These are phyloP conservation scores for Steinernema hermaphroditum DNA, from an alignment of 2,888 invertebrate genomes.

Conservation along the genomic window DNA sequence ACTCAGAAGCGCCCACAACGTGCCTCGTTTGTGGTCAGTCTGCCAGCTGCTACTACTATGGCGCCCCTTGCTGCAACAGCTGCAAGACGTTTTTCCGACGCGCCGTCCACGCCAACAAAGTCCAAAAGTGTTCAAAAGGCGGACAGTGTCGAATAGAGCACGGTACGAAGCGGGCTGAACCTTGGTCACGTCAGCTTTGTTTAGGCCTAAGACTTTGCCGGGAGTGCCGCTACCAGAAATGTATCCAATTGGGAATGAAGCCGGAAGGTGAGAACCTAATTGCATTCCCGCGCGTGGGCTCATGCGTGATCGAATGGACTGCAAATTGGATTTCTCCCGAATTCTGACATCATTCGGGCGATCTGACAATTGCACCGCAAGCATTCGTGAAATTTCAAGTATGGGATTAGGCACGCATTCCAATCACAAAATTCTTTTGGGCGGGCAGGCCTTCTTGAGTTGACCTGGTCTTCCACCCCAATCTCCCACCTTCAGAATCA, in stretches of 20 bases:
- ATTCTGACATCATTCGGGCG: no score
- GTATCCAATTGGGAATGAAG: not conserved
- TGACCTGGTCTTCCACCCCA: no score
- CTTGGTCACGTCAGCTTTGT: not conserved
- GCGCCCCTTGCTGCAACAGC: constrained; percentile 29
- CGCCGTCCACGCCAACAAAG: not conserved
- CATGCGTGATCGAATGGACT: no score
- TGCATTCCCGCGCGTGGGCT: no score
- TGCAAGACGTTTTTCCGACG: constrained; percentile 34
- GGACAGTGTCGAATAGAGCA: not conserved
- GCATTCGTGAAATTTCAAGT: no score
- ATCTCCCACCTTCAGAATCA: not conserved
- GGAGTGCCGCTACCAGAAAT: not conserved
- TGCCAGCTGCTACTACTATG: constrained; percentile 33
- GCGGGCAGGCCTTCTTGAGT: no score
- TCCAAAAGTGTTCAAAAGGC: not conserved
- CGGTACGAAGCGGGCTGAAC: not conserved
- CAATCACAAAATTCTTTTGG: no score
- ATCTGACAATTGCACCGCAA: no score
- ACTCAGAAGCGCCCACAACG: constrained; percentile 16
- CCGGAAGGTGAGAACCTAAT: not conserved
- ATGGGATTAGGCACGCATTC: no score
- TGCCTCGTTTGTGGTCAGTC: constrained; percentile 31
- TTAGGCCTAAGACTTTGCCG: not conserved
- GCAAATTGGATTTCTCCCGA: no score